A percentile compares a stretch with the other conserved stretches of the same genome.
Evolutionary conservation across 2,888 invertebrate genomes (phyloP).

Genomic region (Cantharis flavilabris): DNA sequence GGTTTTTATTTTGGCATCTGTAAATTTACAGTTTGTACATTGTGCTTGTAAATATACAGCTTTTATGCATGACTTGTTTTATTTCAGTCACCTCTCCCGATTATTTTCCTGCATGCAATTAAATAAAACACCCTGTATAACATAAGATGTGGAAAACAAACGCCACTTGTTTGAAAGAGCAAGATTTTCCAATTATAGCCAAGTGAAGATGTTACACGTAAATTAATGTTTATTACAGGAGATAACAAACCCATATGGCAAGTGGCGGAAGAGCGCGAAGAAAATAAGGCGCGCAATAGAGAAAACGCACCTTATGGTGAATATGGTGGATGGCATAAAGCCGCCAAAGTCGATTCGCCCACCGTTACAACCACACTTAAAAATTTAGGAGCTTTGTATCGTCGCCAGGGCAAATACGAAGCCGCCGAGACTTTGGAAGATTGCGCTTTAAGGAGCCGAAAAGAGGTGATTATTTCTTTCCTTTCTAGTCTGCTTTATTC

Average conservation of each 20-base stretch:
- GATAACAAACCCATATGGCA: constrained; percentile 97
- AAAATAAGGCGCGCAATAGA: constrained; percentile 86
- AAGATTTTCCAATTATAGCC: background rate
- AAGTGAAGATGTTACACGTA: background rate
- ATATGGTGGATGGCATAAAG: constrained; percentile 97
- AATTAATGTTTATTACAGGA: constrained; percentile 56
- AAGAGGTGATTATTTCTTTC: constrained; percentile 71
- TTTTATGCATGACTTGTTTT: constrained; percentile 40
- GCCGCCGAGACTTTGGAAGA: constrained; percentile 99
- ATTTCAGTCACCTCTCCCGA: constrained; percentile 33
- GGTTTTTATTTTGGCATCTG: constrained; percentile 11
- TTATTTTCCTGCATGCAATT: constrained; percentile 25
- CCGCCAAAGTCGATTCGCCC: constrained; percentile 96
- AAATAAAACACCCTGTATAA: constrained; percentile 38
- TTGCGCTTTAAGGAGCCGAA: constrained; percentile 93
- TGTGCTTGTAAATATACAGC: constrained; percentile 42
- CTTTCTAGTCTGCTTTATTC: background rate
- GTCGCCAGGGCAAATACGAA: constrained; percentile 98
- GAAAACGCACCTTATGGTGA: constrained; percentile 90
- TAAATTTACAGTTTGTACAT: constrained; percentile 30
- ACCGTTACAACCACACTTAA: constrained; percentile 98
- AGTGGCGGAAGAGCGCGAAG: constrained; percentile 98
- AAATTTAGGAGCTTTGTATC: constrained; percentile 96
- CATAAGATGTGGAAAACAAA: constrained; percentile 3
- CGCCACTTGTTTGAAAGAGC: background rate